Base-by-base conservation (phyloP, 2,113 vertebrate genomes). In the Narcine bancroftii region DNA sequence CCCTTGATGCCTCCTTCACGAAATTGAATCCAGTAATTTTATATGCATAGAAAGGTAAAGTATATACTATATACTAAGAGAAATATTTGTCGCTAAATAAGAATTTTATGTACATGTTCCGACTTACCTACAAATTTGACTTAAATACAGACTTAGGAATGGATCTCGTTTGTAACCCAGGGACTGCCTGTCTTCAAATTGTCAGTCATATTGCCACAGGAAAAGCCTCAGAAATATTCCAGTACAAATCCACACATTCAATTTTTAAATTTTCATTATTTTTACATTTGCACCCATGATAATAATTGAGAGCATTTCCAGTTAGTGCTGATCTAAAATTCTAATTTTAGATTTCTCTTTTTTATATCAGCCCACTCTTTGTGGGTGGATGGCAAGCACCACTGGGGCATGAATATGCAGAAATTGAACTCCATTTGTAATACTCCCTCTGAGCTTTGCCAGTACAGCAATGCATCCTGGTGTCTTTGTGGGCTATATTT, bases 221-320 rank as follows among this genome's bases (percentile, higher is more conserved):
- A 17, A 45, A 47, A 71, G 26, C 21, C 11, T 26, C 65, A 15
- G 4, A 91, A 91, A 33, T 42, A 21, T 9, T 60, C 81, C 17
- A 47, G 65, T 71, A 42, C 65, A 69, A 91, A 91, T 91, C 89
- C 45, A 21, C 71, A 65, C 26, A 42, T 65, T 91, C 66, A 63
- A 91, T 69, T 91, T 91, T 91, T 91, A 91, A 91, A 71, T 91
- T 69, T 91, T 42, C 89, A 66, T 91, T 91, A 63, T 71, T 91
- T 91, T 63, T 36, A 45, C 17, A 1, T 17, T 21, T 71, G 65
- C 42, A 26, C 36, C n/a, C 69, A n/a, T 91, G 65, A 69, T 47
- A 69, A 91, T 91, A 91, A 91, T 91, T 91, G 42, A 91, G 65
- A 42, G 33, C 89, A 71, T 91, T 91, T 91, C 89, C 89, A 42